Base-by-base conservation (phyloP, 1,140 invertebrate genomes). In the Agrypnia vestita region DNA sequence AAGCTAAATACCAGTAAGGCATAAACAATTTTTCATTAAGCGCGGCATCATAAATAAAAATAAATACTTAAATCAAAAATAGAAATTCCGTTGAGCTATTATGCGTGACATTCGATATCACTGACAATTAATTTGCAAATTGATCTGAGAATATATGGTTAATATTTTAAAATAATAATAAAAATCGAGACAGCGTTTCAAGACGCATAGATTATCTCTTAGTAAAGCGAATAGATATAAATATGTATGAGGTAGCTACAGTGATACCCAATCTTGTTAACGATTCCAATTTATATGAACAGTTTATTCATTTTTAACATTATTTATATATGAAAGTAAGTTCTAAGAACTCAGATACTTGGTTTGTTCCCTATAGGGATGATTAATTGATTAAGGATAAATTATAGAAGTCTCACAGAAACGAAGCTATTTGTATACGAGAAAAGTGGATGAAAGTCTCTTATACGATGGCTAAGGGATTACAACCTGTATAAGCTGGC, bases 61-160 rank as follows among this genome's bases (percentile, higher is more conserved):
- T 35, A 35, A 35, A 35, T 3, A 35, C 25, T 35, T 35, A 1
- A 35, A 6, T 35, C 6, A 35, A 35, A 35, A 1, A 6, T 35
- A 3, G 25, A 35, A 35, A 35, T 35, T 35, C 25, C 25, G 1
- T 35, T 35, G 25, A 35, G 55, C n/a, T 21, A 59, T 59, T 59
- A 59, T 17, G 25, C 25, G 6, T 35, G 6, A 3, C 11, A 64
- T 25, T 64, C 4, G 10, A 43, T 64, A 25, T 64, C 61, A 64
- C n/a, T 64, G 10, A 43, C 35, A 64, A 25, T 64, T 64, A 64
- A 64, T 64, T 64, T 25, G 61, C 8, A 64, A 64, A 64, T 64
- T 64, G 61, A 43, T 64, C 61, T 11, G 12, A 43, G 61, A 43
- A 64, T 35, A 64, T 35, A 43, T 8, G 35, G 13, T 64, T 13